Conservation (phyloP, 2,888 invertebrate species). For the Synanthedon formicaeformis region DNA sequence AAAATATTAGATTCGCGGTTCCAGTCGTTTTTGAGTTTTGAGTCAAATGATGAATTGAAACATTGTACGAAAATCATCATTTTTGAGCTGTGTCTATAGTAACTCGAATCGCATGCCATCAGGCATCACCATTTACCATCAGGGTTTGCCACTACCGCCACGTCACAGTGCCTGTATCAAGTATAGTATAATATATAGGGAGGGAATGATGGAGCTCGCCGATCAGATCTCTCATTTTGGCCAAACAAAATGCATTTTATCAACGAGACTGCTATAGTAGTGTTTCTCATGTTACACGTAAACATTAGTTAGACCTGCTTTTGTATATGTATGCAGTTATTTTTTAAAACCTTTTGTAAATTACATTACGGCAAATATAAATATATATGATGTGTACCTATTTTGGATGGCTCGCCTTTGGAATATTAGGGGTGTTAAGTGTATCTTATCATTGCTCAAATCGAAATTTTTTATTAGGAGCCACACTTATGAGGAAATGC, state of each 20-base stretch:
- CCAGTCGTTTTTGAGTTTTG: too few species aligned
- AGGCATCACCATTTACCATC: too few species aligned
- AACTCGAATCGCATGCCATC: too few species aligned
- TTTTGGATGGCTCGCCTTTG: constrained; percentile 66
- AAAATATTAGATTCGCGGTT: too few species aligned
- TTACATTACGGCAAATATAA: constrained; percentile 43
- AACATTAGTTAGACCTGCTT: constrained; percentile 62
- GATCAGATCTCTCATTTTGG: constrained; percentile 61
- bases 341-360: constrained; percentile 51
- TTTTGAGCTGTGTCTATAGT: too few species aligned
- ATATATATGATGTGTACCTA: constrained; percentile 46
- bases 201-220: constrained; percentile 33
- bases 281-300: constrained; percentile 49
- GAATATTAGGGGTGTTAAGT: constrained; percentile 45
- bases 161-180: constrained; percentile 51
- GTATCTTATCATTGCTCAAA: constrained; percentile 63
- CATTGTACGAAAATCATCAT: too few species aligned
- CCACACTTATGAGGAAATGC: constrained; percentile 48
- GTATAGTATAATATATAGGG: constrained; percentile 13
- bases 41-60: too few species aligned
- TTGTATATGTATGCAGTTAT: constrained; percentile 50
- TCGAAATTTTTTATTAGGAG: constrained; percentile 56
- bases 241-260: constrained; percentile 67
- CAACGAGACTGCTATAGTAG: constrained; percentile 67
- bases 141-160: not conserved